Conservation (phyloP, 1,140 invertebrate species). For the Chymomyza costata region DNA sequence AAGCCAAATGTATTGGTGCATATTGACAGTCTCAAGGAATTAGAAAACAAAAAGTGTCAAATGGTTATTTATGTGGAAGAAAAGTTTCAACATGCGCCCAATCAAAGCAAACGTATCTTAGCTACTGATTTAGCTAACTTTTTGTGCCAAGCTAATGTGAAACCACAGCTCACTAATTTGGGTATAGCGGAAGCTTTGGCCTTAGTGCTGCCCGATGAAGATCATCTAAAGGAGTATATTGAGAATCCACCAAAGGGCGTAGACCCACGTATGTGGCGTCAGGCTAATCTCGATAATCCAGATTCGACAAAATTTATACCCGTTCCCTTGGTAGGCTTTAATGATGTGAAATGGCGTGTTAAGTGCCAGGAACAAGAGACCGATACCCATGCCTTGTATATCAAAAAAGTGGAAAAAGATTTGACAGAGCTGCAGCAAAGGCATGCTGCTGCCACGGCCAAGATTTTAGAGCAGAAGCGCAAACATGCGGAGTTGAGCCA, state of each 20-base stretch:
- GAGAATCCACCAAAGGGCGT: slow-evolving; percentile 89
- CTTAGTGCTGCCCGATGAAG: slow-evolving; percentile 81
- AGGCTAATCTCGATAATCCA: slow-evolving; percentile 95
- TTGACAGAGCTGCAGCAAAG: slow-evolving; percentile 84
- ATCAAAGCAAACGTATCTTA: slow-evolving; percentile 81
- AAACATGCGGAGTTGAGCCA: slow-evolving; percentile 86
- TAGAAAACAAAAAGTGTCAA: slow-evolving; percentile 86
- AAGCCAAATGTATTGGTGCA: slow-evolving; percentile 88
- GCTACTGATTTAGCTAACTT: slow-evolving; percentile 84
- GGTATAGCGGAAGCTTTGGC: slow-evolving; percentile 81
- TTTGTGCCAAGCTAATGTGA: slow-evolving; percentile 81
- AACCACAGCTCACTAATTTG: slow-evolving; percentile 82
- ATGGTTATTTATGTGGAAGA: slow-evolving; percentile 88
- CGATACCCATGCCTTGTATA: slow-evolving; percentile 83
- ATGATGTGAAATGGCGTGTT: slow-evolving; percentile 84
- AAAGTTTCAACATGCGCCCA: slow-evolving; percentile 80
- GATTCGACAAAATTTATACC: slow-evolving; percentile 92
- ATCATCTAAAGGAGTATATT: slow-evolving; percentile 91
- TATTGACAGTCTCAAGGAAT: slow-evolving; percentile 84
- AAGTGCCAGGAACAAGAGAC: slow-evolving; percentile 89
- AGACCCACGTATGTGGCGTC: slow-evolving; percentile 88
- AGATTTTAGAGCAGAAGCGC: slow-evolving; percentile 84
- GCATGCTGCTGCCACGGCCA: slow-evolving; percentile 82
- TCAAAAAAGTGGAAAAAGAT: slow-evolving; percentile 85
- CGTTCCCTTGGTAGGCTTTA: slow-evolving; percentile 93